phyloP scores from a whole-genome alignment of 2,797 vertebrate species.

The Gymnodraco acuticeps region DNA sequence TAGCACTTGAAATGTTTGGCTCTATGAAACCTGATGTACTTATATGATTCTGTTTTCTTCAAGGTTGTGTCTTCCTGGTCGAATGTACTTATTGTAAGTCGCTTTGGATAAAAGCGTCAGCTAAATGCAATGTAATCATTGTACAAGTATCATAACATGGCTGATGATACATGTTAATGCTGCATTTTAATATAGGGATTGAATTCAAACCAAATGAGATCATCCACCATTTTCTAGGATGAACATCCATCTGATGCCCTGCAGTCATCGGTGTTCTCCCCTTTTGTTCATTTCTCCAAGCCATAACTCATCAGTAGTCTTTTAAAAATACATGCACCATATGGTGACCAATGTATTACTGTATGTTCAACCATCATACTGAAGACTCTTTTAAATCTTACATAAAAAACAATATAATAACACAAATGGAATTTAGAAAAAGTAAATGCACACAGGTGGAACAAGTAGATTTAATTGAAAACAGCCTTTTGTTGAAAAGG shows the following conservation, averaged over 20 bases:
- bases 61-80: too few relatives aligned
- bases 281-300: conserved; percentile 23
- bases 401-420: background rate
- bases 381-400: background rate
- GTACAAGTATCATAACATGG: background rate
- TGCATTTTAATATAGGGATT: background rate
- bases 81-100: too few relatives aligned
- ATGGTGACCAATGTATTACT: background rate
- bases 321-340: conserved; percentile 32
- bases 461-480: background rate
- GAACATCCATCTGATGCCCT: conserved; percentile 9
- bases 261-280: conserved; percentile 21
- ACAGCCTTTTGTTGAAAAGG: background rate
- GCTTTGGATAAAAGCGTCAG: too few relatives aligned
- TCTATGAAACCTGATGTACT: too few relatives aligned
- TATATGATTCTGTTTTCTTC: too few relatives aligned
- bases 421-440: background rate
- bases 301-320: conserved; percentile 19
- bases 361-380: background rate
- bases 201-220: conserved; percentile 2
- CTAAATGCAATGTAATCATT: too few relatives aligned
- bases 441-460: background rate
- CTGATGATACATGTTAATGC: conserved; percentile 3
- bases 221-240: conserved; percentile 28
- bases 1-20: too few relatives aligned